These are phyloP conservation scores for Gastrophryne carolinensis DNA, from an alignment of 2,797 vertebrate species.

Conservation along the genomic window DNA sequence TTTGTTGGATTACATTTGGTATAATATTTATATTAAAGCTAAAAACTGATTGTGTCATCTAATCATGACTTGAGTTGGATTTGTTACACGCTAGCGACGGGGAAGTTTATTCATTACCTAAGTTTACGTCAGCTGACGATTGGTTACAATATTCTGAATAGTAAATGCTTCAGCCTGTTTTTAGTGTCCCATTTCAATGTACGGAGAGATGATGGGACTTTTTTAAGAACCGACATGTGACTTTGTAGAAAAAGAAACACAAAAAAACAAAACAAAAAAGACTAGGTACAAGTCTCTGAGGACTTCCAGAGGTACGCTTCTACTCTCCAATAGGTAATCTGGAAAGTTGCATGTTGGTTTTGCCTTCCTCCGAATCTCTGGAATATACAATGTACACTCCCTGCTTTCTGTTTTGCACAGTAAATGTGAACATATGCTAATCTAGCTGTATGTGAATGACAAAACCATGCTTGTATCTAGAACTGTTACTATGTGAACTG, in stretches of 20 bases:
- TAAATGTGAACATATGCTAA: constrained; percentile 73
- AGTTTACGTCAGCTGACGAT: not conserved
- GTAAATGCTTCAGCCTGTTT: not conserved
- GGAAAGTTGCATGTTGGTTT: constrained; percentile 73
- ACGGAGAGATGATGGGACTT: not conserved
- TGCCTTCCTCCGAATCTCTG: constrained; percentile 66
- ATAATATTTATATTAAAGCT: not conserved
- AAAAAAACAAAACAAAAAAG: not conserved
- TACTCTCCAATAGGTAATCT: constrained; percentile 9
- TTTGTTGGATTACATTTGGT: not conserved
- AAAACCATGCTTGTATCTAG: constrained; percentile 79
- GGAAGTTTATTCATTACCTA: not conserved
- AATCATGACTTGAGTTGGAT: not conserved
- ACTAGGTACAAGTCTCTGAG: not conserved
- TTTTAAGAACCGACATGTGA: not conserved
- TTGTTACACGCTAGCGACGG: not conserved
- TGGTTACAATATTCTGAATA: not conserved
- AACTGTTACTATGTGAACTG: constrained; percentile 75
- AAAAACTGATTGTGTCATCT: not conserved
- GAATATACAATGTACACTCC: constrained; percentile 68
- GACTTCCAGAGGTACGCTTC: not conserved
- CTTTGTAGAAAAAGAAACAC: not conserved
- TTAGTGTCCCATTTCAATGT: not conserved
- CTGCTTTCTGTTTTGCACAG: constrained; percentile 73
- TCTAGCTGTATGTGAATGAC: constrained; percentile 74